Conservation (phyloP, 2,797 vertebrate genomes). For the Neoniphon sammara region DNA sequence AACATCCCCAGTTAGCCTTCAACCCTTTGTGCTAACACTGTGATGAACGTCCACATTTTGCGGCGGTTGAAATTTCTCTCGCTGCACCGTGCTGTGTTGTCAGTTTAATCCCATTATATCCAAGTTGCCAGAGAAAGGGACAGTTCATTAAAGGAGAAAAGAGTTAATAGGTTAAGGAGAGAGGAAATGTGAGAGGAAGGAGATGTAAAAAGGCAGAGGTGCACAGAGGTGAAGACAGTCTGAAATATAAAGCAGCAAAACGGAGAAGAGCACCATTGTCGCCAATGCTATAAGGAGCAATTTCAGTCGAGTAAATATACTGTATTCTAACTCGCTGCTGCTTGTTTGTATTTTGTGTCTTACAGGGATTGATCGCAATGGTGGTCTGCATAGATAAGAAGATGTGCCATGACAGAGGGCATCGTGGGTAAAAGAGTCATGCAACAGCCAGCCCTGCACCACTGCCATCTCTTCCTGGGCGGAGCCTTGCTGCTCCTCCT, state of each 20-base stretch:
- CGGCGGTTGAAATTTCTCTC: constrained; percentile 50
- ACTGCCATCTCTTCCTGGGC: constrained; percentile 83
- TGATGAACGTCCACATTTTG: constrained; percentile 55
- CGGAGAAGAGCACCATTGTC: background rate
- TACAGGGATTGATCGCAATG: constrained; percentile 77
- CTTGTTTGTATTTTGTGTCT: constrained; percentile 48
- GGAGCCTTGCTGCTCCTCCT: constrained; percentile 90
- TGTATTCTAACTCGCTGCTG: background rate
- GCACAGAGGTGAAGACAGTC: constrained; percentile 2
- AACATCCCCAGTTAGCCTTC: constrained; percentile 67
- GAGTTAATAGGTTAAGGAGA: constrained; percentile 49
- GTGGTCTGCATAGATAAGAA: constrained; percentile 72
- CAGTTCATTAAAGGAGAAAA: constrained; percentile 64
- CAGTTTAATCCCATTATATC: constrained; percentile 63
- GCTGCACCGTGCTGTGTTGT: constrained; percentile 29
- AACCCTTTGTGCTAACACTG: constrained; percentile 65
- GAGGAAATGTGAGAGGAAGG: constrained; percentile 54
- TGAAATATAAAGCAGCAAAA: constrained; percentile 5
- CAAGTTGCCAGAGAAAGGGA: constrained; percentile 38
- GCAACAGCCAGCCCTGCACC: constrained; percentile 61
- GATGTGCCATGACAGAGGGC: constrained; percentile 76
- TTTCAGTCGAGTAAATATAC: constrained; percentile 3
- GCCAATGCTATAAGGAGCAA: background rate
- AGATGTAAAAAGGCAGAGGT: constrained; percentile 32
- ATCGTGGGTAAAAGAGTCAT: constrained; percentile 81